Conservation (phyloP, 92 coral and sea anemone genomes). For the Porites lobata region DNA sequence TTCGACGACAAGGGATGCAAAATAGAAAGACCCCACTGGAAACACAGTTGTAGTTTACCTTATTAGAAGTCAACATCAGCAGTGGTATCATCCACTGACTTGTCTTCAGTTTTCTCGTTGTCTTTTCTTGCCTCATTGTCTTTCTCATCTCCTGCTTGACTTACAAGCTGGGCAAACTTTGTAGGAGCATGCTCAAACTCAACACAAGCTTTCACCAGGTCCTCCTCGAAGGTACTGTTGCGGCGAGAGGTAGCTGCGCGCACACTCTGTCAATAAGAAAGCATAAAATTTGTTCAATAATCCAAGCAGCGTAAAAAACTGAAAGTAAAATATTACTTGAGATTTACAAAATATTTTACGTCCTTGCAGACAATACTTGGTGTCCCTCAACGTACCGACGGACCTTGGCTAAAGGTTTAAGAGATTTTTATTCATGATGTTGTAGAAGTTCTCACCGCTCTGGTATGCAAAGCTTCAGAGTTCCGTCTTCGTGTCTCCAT, state of each 20-base stretch:
- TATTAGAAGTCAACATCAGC: neutral
- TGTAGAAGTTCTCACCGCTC: slow-evolving; percentile 26
- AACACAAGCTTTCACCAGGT: slow-evolving; percentile 21
- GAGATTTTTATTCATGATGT: no score
- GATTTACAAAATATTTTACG: no score
- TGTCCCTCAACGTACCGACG: no score
- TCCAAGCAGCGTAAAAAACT: no score
- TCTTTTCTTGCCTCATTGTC: neutral
- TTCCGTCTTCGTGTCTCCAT: slow-evolving; percentile 38
- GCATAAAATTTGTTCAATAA: neutral
- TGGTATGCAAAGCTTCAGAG: slow-evolving; percentile 36
- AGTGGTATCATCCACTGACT: slow-evolving; percentile 15
- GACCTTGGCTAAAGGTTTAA: no score
- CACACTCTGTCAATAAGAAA: slow-evolving; percentile 7
- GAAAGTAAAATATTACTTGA: no score
- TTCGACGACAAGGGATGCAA: neutral
- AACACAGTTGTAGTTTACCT: neutral
- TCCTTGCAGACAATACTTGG: no score
- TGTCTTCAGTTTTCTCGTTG: neutral
- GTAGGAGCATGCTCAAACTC: slow-evolving; percentile 17
- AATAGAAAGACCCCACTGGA: neutral
- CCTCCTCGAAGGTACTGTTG: slow-evolving; percentile 38
- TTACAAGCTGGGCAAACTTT: slow-evolving; percentile 36
- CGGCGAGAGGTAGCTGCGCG: slow-evolving; percentile 42
- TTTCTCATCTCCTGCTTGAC: slow-evolving; percentile 19